Evolutionary conservation across 2,797 vertebrate genomes (phyloP), one percentile per base, ranked within the genome.

Genomic region (Coilia nasus): DNA sequence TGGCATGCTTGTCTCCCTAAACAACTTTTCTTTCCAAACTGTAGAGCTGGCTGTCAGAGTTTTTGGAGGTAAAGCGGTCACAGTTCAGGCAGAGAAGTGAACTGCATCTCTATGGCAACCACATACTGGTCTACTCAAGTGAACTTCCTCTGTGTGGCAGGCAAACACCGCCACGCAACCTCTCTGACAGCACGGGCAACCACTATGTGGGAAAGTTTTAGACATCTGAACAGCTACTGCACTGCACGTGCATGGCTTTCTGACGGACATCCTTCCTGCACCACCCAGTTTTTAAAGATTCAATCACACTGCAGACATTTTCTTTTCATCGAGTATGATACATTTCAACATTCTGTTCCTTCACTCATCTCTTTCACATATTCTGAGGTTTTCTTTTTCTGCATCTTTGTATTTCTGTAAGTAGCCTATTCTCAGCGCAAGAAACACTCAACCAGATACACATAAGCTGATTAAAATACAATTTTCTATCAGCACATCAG

Each of bases 401-500:
- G 67, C 15, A 17, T 15, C 14, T 75, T 15, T 17, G 25, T 0
- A 71, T 31, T 31, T 35, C 64, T 17, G 35, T 4, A 71, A 17
- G 35, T 41, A 41, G 2, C 5, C 25, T 10, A 11, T 25, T 71
- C 28, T 35, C 64, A 31, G 28, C 6, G 28, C 64, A 14, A 71
- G 64, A 28, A 17, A 71, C 28, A 15, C 64, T 35, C 14, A 71
- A 31, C 64, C 64, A 31, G 25, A 35, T 71, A 71, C 15, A 15
- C 6, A 71, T 14, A 71, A 71, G 64, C 28, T 31, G 64, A 71
- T 71, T 71, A 35, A 71, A 71, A 71, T 17, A 35, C 28, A 35
- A 71, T 71, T 71, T 64, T 31, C 64, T 35, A 71, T 71, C 64
- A 14, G 64, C 64, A 71, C 64, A 17, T 71, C 28, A 71, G 64